These are phyloP conservation scores for Plebejus melissa DNA, from an alignment of 2,888 invertebrate species.

Conservation along the genomic window DNA sequence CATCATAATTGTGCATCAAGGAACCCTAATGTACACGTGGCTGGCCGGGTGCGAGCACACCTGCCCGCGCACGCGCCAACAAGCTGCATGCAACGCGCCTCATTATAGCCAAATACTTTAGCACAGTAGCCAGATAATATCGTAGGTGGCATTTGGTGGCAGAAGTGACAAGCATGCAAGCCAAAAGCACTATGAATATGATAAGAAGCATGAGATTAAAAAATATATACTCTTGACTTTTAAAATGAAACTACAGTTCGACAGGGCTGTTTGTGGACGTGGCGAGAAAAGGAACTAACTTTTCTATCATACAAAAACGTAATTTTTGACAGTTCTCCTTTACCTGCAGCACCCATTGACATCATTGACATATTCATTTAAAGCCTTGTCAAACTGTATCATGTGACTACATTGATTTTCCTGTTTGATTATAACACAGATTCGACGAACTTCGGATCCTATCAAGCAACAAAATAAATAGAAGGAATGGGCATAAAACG, in stretches of 20 bases:
- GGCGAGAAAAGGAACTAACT: too few species aligned
- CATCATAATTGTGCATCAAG: slow-evolving; percentile 37
- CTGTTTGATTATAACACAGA: neutral
- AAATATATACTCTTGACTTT: too few species aligned
- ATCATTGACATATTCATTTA: too few species aligned
- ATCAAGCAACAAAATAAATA: neutral
- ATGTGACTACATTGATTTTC: neutral
- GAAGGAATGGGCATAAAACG: neutral
- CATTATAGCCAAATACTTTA: neutral
- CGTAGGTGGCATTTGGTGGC: neutral
- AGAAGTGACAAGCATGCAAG: neutral
- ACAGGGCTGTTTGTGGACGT: too few species aligned
- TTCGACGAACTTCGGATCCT: neutral
- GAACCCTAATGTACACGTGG: slow-evolving; percentile 45
- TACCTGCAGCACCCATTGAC: too few species aligned
- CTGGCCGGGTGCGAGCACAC: slow-evolving; percentile 65
- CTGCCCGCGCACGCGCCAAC: slow-evolving; percentile 52
- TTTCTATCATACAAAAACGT: too few species aligned
- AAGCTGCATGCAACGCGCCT: slow-evolving; percentile 8
- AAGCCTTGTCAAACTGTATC: too few species aligned
- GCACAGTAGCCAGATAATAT: neutral
- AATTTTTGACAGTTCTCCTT: too few species aligned
- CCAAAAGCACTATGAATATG: neutral
- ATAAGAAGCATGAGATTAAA: neutral
- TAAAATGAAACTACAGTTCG: too few species aligned